Evolutionary conservation across 2,888 invertebrate species (phyloP).

Genomic region (Antheraea yamamai): DNA sequence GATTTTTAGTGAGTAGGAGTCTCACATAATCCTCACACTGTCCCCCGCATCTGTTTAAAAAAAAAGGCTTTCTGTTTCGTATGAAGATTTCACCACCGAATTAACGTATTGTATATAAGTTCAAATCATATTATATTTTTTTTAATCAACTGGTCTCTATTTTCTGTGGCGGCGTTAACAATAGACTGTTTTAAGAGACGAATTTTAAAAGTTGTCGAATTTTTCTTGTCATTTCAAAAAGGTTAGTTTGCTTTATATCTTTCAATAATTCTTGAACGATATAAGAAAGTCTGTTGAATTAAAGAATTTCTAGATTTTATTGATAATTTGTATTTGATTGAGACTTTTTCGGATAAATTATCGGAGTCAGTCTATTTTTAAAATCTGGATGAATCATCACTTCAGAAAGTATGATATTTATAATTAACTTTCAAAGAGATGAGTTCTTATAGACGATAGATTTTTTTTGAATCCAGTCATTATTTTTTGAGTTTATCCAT

Average conservation of each 20-base stretch:
- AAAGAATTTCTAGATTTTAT: neutral
- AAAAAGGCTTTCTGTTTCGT: neutral
- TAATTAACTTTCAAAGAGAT: neutral
- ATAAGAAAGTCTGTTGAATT: neutral
- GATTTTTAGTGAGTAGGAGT: too few species aligned
- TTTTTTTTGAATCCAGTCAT: too few species aligned
- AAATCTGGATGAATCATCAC: neutral
- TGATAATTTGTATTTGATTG: neutral
- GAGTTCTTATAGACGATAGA: too few species aligned
- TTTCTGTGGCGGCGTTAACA: constrained; percentile 5
- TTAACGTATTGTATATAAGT: neutral
- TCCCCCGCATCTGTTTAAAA: too few species aligned
- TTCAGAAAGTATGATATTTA: neutral
- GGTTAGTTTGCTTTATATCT: neutral
- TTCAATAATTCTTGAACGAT: constrained; percentile 4
- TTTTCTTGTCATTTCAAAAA: neutral
- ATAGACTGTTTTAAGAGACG: neutral
- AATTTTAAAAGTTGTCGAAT: constrained; percentile 10
- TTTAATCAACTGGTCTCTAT: neutral
- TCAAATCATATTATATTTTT: neutral
- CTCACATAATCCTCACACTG: too few species aligned
- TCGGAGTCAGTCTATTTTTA: neutral
- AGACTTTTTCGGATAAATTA: neutral
- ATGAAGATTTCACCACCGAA: neutral
- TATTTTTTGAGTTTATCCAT: too few species aligned